phyloP scores from a whole-genome alignment of 1,140 invertebrate species.

The Drosophila parabipectinata region DNA sequence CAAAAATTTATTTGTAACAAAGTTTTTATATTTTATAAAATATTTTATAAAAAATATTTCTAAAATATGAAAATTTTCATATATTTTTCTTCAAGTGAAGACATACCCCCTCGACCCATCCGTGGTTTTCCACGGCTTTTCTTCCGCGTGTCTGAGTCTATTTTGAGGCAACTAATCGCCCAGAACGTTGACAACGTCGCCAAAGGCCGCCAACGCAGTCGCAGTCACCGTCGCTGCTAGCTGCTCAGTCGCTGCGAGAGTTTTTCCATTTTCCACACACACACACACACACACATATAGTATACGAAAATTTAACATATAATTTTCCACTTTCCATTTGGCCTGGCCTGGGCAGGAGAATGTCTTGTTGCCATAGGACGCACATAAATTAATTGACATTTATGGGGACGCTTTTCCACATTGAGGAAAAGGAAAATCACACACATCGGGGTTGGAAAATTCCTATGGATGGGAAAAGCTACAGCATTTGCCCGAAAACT shows the following conservation, averaged over 20 bases:
- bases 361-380: slow-evolving; percentile 64
- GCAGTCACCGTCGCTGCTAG: slow-evolving; percentile 8
- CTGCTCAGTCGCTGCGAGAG: neutral
- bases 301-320: slow-evolving; percentile 1
- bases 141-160: slow-evolving; percentile 76
- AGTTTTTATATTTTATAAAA: neutral
- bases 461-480: slow-evolving; percentile 18
- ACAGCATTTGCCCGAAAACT: slow-evolving; percentile 9
- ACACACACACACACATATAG: slow-evolving; percentile 15
- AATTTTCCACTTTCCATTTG: slow-evolving; percentile 8
- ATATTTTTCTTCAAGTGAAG: slow-evolving; percentile 7
- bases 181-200: slow-evolving; percentile 61
- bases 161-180: slow-evolving; percentile 74
- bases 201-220: slow-evolving; percentile 54
- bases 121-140: slow-evolving; percentile 20
- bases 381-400: slow-evolving; percentile 78
- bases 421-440: slow-evolving; percentile 45
- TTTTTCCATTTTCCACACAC: slow-evolving; percentile 18
- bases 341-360: slow-evolving; percentile 6
- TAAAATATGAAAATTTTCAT: neutral
- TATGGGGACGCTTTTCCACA: slow-evolving; percentile 65
- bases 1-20: neutral
- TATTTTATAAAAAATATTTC: neutral
- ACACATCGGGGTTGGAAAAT: slow-evolving; percentile 10
- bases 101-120: neutral